Percentiles rank a stretch among this genome's conserved stretches.
phyloP scores from a whole-genome alignment of 2,113 vertebrate species.

The Apodemus sylvaticus region DNA sequence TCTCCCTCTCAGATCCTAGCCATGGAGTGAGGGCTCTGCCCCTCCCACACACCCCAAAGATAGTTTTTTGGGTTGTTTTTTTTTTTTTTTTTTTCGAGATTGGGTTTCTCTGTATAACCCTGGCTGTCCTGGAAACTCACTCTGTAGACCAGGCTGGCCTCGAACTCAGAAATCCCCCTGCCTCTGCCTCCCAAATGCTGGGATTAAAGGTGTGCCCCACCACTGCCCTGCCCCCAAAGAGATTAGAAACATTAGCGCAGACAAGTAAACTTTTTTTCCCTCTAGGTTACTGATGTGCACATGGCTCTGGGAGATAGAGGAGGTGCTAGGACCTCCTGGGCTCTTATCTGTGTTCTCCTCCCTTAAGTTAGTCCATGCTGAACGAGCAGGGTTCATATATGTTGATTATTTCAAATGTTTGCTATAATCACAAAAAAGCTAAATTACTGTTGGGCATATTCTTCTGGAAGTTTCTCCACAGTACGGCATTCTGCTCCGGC shows the following conservation, averaged over 20 bases:
- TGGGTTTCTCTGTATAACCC: no score
- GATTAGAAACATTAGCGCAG: neutral
- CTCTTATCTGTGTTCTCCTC: conserved; percentile 17
- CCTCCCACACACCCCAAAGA: no score
- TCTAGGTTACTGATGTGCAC: neutral
- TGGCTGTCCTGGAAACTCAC: no score
- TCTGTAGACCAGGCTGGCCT: no score
- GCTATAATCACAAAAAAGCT: neutral
- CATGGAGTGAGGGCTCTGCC: neutral
- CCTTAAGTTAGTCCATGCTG: neutral
- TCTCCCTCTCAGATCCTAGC: neutral
- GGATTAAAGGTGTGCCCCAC: no score
- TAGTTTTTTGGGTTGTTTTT: no score
- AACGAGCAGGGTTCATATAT: neutral
- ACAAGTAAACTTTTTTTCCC: neutral
- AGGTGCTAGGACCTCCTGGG: neutral
- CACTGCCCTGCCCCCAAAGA: neutral
- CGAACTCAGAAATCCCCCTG: no score
- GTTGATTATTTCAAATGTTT: neutral
- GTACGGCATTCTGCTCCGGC: neutral
- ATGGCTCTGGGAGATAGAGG: neutral
- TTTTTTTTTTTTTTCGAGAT: no score
- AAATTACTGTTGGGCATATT: neutral
- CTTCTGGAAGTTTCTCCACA: neutral
- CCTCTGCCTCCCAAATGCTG: no score